Percentiles rank a stretch among this genome's conserved stretches.
Conservation (phyloP, 2,888 invertebrate species). For the Trichopoda pennipes region DNA sequence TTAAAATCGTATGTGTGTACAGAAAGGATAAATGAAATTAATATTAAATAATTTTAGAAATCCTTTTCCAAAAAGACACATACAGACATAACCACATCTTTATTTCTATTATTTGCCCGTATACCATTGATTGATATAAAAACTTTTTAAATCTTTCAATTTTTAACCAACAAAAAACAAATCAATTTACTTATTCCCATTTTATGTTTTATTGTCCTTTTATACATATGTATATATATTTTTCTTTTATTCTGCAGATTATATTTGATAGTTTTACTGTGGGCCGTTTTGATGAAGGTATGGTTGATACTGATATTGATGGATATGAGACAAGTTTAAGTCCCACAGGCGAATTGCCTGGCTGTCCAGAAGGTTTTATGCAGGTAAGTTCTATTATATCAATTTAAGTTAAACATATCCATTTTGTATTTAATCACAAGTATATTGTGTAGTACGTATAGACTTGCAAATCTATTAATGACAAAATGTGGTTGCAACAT, state of each 20-base stretch:
- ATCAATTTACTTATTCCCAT: slow-evolving; percentile 12
- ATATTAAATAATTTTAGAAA: too few relatives aligned
- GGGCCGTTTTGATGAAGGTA: slow-evolving; percentile 88
- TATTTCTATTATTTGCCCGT: neutral
- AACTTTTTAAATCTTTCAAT: slow-evolving; percentile 8
- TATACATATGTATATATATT: neutral
- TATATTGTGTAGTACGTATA: neutral
- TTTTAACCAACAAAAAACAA: slow-evolving; percentile 30
- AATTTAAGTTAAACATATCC: neutral
- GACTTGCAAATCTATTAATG: neutral
- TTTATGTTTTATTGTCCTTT: slow-evolving; percentile 14
- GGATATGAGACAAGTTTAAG: slow-evolving; percentile 80
- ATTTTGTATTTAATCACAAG: neutral
- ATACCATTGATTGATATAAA: neutral
- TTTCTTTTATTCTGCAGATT: slow-evolving; percentile 81
- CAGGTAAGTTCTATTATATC: slow-evolving; percentile 83
- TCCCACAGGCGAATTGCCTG: slow-evolving; percentile 84
- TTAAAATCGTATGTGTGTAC: too few relatives aligned
- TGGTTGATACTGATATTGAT: slow-evolving; percentile 80
- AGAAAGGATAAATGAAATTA: too few relatives aligned
- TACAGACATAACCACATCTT: neutral
- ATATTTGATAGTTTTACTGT: slow-evolving; percentile 94
- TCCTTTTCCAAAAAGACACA: neutral
- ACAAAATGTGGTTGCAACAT: slow-evolving; percentile 1
- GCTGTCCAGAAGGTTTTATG: slow-evolving; percentile 94